phyloP scores from a whole-genome alignment of 2,797 vertebrate genomes.

The Vespertilio murinus region DNA sequence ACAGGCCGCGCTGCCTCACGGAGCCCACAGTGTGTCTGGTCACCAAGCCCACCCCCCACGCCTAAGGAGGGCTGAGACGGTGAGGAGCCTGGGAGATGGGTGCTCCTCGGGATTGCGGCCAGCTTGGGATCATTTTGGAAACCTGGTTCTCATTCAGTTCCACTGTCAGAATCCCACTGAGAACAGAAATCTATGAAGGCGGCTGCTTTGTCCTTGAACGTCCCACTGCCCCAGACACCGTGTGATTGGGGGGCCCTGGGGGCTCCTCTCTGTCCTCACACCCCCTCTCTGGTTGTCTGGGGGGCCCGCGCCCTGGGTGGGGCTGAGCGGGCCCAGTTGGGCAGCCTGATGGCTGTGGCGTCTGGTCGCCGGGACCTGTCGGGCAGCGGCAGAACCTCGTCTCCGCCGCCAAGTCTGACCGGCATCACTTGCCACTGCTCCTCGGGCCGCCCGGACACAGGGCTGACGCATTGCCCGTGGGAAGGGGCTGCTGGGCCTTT shows the following conservation, averaged over 20 bases:
- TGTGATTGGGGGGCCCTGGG: too few species aligned
- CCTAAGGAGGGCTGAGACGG: too few species aligned
- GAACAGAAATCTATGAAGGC: not conserved
- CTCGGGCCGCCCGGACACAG: too few species aligned
- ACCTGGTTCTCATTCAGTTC: too few species aligned
- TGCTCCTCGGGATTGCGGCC: not conserved
- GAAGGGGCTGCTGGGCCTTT: not conserved
- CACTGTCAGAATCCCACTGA: not conserved
- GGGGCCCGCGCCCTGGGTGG: not conserved
- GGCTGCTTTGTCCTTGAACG: rapidly evolving
- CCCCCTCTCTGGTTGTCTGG: not conserved
- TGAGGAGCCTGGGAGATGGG: too few species aligned
- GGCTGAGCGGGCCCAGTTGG: not conserved
- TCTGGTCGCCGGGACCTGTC: too few species aligned
- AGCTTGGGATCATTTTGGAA: too few species aligned
- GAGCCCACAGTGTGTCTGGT: not conserved
- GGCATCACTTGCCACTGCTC: rapidly evolving
- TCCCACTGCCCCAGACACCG: rapidly evolving
- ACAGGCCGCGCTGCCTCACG: too few species aligned
- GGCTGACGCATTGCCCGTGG: not conserved
- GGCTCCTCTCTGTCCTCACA: not conserved
- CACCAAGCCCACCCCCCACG: too few species aligned
- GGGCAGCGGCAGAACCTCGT: rapidly evolving
- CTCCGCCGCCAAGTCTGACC: not conserved
- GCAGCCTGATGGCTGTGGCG: not conserved